Evolutionary conservation across 2,888 invertebrate genomes (phyloP), one percentile per base, ranked within the genome.

Genomic region (Danaus chrysippus): DNA sequence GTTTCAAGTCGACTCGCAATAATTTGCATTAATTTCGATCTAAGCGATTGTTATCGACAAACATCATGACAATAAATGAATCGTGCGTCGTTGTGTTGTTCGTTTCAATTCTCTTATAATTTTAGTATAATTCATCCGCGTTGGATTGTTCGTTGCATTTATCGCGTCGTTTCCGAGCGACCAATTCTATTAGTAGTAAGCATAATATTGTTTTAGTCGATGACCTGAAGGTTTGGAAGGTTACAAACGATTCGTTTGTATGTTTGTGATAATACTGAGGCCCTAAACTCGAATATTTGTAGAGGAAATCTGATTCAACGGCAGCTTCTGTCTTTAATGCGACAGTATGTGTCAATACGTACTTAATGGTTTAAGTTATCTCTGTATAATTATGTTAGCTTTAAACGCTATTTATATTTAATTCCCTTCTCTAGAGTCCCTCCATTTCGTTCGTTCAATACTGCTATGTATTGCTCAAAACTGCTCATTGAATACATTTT

Each of bases 61-160:
- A 75, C 76, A 82, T 83, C 83, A 84, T 89, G 89, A 89, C 89
- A 90, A 89, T 90, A 90, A 87, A 76, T 82, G 80, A 75, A 80
- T 78, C 74, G 75, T 68, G 68, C 57, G 59, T 57, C 42, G 41
- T 60, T 58, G 66, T 64, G 66, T 64, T 64, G 44, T 62, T 60
- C 53, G 56, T 61, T 56, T 57, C 56, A 54, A 44, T 58, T 54
- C 43, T 59, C 52, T 59, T 58, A 62, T 63, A 53, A 52, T 43
- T 64, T 61, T 59, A 67, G 59, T 58, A 57, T 11, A 54, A 63
- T 59, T 52, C 46, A 54, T 56, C 43, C 58, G 56, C 62, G 46
- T 57, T 56, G 56, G 61, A 60, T 59, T 52, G 57, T 61, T 58
- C 59, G 46, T 60, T 68, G 70, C 70, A 69, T 68, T 71, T 68